These are phyloP conservation scores for Parthenolecanium corni DNA, from an alignment of 2,888 invertebrate species.

Conservation along the genomic window DNA sequence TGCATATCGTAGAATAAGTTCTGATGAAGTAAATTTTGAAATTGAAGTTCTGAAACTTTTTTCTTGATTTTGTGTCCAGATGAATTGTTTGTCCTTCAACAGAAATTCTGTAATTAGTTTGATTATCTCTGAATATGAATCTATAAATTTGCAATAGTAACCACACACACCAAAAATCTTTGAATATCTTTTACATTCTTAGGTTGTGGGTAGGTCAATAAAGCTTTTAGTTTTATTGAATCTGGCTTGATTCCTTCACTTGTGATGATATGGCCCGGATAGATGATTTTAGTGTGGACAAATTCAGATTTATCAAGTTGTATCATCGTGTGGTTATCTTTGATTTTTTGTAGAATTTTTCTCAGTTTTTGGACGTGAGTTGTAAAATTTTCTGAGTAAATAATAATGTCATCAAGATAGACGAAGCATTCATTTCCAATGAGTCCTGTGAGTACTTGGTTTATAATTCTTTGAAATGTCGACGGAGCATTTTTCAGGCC, in stretches of 20 bases:
- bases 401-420: conserved; percentile 33
- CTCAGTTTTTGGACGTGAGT: conserved; percentile 15
- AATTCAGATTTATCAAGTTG: conserved; percentile 24
- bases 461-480: conserved; percentile 36
- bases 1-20: background rate
- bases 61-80: background rate
- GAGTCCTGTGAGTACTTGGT: conserved; percentile 34
- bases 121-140: background rate
- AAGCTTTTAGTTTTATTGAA: conserved; percentile 18
- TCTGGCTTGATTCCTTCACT: conserved; percentile 29
- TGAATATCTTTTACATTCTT: conserved; percentile 23
- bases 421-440: conserved; percentile 30
- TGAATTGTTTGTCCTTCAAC: background rate
- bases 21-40: background rate
- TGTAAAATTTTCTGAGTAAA: conserved; percentile 20
- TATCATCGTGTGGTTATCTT: conserved; percentile 8
- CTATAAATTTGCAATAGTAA: conserved; percentile 38
- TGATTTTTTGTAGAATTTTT: conserved; percentile 18
- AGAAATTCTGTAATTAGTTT: background rate
- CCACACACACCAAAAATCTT: conserved; percentile 37
- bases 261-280: conserved; percentile 31
- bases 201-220: conserved; percentile 29
- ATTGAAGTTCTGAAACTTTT: background rate
- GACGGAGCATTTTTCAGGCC: conserved; percentile 36
- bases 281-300: background rate